Percentiles rank a stretch among this genome's conserved stretches.
Conservation (phyloP, 2,113 vertebrate genomes). For the Hippocampus barbouri region DNA sequence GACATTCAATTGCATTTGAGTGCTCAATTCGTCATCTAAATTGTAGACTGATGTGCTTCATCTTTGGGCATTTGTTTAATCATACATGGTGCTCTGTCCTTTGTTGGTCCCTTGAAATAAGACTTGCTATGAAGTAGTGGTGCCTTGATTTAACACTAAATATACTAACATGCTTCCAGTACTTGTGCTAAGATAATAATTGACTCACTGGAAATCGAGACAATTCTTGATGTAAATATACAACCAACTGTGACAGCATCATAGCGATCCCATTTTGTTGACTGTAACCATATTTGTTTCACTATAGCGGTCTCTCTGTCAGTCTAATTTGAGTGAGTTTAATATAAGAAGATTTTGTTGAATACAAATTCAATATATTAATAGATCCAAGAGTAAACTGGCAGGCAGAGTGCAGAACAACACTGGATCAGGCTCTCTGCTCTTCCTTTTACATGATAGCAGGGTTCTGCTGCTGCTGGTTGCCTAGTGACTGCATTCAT, state of each 20-base stretch:
- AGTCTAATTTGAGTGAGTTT: background rate
- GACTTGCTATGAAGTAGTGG: background rate
- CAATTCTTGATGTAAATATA: background rate
- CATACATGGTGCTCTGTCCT: background rate
- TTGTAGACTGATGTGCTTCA: background rate
- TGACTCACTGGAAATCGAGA: background rate
- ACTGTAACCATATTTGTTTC: slow-evolving; percentile 1
- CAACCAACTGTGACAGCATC: background rate
- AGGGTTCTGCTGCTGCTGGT: slow-evolving; percentile 49
- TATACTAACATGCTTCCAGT: background rate
- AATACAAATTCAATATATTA: slow-evolving; percentile 36
- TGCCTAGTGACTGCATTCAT: slow-evolving; percentile 68
- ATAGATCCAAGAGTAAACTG: slow-evolving; percentile 36
- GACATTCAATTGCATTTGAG: background rate
- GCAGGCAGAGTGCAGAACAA: slow-evolving; percentile 18
- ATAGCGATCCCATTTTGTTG: background rate
- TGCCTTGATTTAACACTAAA: background rate
- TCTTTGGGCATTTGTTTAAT: background rate
- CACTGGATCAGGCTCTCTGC: slow-evolving; percentile 22
- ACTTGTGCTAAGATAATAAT: background rate
- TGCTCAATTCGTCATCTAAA: background rate
- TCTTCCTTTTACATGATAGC: slow-evolving; percentile 40
- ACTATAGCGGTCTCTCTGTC: background rate
- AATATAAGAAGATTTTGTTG: background rate
- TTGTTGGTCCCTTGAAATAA: background rate